Evolutionary conservation across 2,113 vertebrate species (phyloP).

Genomic region (Mustela nigripes): DNA sequence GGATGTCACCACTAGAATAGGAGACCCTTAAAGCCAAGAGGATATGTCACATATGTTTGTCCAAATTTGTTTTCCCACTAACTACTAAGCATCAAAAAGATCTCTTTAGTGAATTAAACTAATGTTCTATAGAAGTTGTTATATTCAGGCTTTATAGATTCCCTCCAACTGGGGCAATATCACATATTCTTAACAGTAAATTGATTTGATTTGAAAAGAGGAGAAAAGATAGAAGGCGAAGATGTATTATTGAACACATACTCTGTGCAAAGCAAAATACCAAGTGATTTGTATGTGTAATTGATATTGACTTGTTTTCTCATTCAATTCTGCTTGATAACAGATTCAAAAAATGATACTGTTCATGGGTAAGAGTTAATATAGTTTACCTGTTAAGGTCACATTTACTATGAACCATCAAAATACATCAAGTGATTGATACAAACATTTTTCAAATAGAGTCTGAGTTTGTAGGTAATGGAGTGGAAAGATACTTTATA

Average conservation of each 20-base stretch:
- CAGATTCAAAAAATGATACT: neutral
- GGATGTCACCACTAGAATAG: neutral
- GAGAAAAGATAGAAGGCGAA: neutral
- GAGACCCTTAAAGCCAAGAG: neutral
- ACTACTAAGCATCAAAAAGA: neutral
- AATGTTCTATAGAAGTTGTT: neutral
- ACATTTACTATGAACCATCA: neutral
- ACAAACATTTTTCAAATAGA: constrained; percentile 21
- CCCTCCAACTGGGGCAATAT: neutral
- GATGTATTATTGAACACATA: neutral
- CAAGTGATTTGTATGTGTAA: neutral
- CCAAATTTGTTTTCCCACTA: neutral
- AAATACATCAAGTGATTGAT: neutral
- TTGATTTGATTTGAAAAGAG: neutral
- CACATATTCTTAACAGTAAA: neutral
- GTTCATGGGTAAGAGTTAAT: neutral
- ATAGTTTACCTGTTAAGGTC: neutral
- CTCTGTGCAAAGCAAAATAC: neutral
- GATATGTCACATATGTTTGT: neutral
- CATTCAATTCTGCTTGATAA: neutral
- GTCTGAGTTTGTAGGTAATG: neutral
- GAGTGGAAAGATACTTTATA: neutral
- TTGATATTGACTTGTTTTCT: neutral
- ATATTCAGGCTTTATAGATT: neutral
- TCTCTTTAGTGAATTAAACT: neutral